These are phyloP conservation scores for Parazoanthus swiftii DNA, from an alignment of 92 coral and sea anemone genomes.

Conservation along the genomic window DNA sequence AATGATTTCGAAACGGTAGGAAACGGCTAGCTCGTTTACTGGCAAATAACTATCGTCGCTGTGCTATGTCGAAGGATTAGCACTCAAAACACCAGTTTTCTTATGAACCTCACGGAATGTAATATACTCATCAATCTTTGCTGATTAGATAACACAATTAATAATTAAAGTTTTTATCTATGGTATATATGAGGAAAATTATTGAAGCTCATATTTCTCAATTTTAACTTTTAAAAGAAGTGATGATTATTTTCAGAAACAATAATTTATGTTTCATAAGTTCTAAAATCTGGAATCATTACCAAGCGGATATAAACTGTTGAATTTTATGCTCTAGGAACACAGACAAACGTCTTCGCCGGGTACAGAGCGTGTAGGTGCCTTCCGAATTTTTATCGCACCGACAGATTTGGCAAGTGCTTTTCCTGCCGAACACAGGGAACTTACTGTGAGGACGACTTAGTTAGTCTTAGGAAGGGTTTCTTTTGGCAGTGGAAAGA, in stretches of 20 bases:
- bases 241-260: not conserved
- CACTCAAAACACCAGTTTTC: not conserved
- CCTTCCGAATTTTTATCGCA: not conserved
- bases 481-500: not conserved
- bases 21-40: not conserved
- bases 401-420: constrained; percentile 1
- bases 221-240: not conserved
- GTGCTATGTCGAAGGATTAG: not conserved
- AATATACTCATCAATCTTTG: not conserved
- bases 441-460: not conserved
- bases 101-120: not conserved
- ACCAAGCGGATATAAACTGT: not conserved
- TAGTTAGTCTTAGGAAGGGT: not conserved
- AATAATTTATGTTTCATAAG: not conserved
- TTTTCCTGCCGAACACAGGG: not conserved
- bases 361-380: not conserved
- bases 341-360: constrained; percentile 1
- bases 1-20: not conserved
- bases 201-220: not conserved
- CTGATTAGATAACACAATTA: not conserved
- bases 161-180: not conserved
- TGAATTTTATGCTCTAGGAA: not conserved
- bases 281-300: not conserved
- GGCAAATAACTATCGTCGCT: too few species aligned
- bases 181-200: not conserved